Percentiles rank a stretch among this genome's conserved stretches.
Evolutionary conservation across 1,140 invertebrate genomes (phyloP).

Genomic region (Heliconius hewitsoni): DNA sequence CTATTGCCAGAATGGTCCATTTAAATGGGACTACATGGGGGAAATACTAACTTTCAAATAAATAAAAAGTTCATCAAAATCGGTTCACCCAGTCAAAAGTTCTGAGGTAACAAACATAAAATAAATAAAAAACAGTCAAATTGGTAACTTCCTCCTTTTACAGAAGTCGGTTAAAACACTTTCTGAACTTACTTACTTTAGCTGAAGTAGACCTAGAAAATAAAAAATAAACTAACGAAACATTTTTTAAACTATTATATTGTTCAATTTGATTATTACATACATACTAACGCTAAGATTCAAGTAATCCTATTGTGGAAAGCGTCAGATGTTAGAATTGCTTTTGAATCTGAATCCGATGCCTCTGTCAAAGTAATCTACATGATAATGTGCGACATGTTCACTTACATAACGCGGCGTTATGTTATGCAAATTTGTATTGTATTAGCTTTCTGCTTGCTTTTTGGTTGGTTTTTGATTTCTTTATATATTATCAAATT

Average conservation of each 20-base stretch:
- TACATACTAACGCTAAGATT: not conserved
- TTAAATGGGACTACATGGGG: too few species aligned
- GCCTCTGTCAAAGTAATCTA: slow-evolving; percentile 1
- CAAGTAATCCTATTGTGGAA: slow-evolving; percentile 2
- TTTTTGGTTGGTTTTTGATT: not conserved
- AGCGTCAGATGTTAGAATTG: not conserved
- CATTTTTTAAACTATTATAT: not conserved
- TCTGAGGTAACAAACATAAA: too few species aligned
- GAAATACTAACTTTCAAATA: too few species aligned
- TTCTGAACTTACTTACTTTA: too few species aligned
- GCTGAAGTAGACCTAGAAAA: too few species aligned
- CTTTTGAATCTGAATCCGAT: not conserved
- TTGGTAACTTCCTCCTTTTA: too few species aligned
- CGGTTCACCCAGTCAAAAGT: too few species aligned
- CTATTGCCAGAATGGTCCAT: too few species aligned
- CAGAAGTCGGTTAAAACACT: too few species aligned
- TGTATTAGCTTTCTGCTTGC: not conserved
- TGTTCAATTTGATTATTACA: not conserved
- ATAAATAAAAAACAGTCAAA: too few species aligned
- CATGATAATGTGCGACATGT: not conserved
- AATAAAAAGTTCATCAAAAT: too few species aligned
- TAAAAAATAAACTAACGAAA: not conserved
- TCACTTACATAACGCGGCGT: not conserved
- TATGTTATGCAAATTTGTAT: not conserved
- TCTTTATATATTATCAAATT: not conserved